Evolutionary conservation across 2,113 vertebrate genomes (phyloP), one percentile per base, ranked within the genome.

Genomic region (Stegastes partitus): DNA sequence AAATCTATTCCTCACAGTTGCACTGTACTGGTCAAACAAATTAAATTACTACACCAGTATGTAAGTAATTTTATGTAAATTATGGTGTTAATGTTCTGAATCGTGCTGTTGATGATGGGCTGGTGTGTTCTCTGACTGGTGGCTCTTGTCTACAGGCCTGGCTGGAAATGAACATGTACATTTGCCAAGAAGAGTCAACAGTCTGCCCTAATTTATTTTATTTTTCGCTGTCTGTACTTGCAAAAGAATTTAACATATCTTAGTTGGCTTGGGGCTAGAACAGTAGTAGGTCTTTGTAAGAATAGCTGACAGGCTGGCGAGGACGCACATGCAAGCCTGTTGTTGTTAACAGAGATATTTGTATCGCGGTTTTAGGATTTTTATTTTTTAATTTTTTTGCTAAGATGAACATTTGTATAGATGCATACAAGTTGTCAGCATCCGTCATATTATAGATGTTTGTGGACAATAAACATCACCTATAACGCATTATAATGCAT

Each of bases 41-140:
- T 98, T 96, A 95, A 97, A 98, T 97, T 96, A 98, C 95, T 92
- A 91, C 93, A 93, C 91, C 96, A 96, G 95, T 96, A 97, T 97
- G 97, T 96, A 95, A 96, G 96, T 97, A 96, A 98, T 97, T 97
- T 96, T 96, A 97, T 97, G 96, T 97, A 98, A 97, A 99, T 98
- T 94, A 96, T 94, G 92, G 94, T 96, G 96, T 96, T 98, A 98
- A 99, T 98, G 97, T 97, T 97, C 96, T 98, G 96, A 95, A 95
- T 96, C 95, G 3, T 81, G 93, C 95, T 95, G 93, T 93, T 94
- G 95, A 93, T 95, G 94, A 94, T 93, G 91, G 91, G 91, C 93
- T 95, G 94, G 93, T 96, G 79, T 80, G 82, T 63, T 77, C 75
- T 95, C 95, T 90, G 95, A 96, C 90, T 95, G 93, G 94, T 95